Evolutionary conservation across 2,888 invertebrate species (phyloP).

Genomic region (Lamellibrachia satsuma): DNA sequence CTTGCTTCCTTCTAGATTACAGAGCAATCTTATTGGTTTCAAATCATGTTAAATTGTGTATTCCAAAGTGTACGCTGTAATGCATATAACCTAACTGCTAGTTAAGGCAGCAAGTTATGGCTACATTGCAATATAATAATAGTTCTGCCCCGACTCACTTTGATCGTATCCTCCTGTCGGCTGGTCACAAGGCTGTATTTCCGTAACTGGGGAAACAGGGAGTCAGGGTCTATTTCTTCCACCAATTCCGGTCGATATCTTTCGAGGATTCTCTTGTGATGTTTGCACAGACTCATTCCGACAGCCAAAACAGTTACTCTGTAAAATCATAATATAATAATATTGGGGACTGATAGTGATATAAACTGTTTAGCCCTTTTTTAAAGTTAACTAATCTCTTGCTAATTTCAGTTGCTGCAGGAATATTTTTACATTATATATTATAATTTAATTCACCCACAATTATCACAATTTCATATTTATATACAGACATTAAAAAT

Average conservation of each 20-base stretch:
- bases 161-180: slow-evolving; percentile 51
- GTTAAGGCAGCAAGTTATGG: not conserved
- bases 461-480: too few species aligned
- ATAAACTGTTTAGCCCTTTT: not conserved
- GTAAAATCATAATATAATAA: not conserved
- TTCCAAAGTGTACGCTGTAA: not conserved
- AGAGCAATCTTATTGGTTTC: not conserved
- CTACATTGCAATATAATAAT: not conserved
- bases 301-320: not conserved
- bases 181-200: slow-evolving; percentile 48
- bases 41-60: not conserved
- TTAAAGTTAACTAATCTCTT: too few species aligned
- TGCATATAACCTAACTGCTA: not conserved
- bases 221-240: slow-evolving; percentile 52
- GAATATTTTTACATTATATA: too few species aligned
- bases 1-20: not conserved
- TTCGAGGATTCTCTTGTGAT: slow-evolving; percentile 51
- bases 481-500: too few species aligned
- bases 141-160: slow-evolving; percentile 42
- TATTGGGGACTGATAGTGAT: not conserved
- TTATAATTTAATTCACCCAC: too few species aligned
- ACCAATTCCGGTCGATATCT: slow-evolving; percentile 50
- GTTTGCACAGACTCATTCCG: not conserved
- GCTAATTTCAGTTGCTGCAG: too few species aligned
- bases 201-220: slow-evolving; percentile 52